Percentiles rank a stretch among this genome's conserved stretches.
These are phyloP conservation scores for Nothocercus nigrocapillus DNA, from an alignment of 2,113 vertebrate genomes.

Conservation along the genomic window DNA sequence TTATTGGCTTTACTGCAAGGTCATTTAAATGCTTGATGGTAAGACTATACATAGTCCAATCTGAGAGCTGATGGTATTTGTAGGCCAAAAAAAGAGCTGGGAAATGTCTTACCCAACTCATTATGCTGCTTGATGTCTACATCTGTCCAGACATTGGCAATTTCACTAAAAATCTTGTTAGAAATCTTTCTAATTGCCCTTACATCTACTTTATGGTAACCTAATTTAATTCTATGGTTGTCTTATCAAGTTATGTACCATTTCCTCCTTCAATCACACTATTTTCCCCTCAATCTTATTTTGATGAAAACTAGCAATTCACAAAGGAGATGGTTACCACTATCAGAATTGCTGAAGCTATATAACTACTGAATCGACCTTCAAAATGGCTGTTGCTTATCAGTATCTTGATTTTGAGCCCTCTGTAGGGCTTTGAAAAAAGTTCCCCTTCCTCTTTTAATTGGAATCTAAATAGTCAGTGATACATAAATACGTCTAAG, in stretches of 20 bases:
- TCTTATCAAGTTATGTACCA: neutral
- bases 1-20: neutral
- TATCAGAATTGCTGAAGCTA: neutral
- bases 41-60: neutral
- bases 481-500: neutral
- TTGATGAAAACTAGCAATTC: neutral
- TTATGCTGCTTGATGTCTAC: neutral
- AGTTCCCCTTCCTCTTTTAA: neutral
- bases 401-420: neutral
- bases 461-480: neutral
- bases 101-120: neutral
- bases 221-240: neutral
- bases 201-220: neutral
- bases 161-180: neutral
- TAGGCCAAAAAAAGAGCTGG: neutral
- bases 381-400: neutral
- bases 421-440: neutral
- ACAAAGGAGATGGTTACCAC: neutral
- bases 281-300: neutral
- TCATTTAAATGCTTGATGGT: neutral
- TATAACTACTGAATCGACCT: neutral
- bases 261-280: neutral
- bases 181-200: neutral
- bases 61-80: neutral
- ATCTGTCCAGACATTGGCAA: neutral